Evolutionary conservation across 2,888 invertebrate species (phyloP).

Genomic region (Pachydiplax longipennis): DNA sequence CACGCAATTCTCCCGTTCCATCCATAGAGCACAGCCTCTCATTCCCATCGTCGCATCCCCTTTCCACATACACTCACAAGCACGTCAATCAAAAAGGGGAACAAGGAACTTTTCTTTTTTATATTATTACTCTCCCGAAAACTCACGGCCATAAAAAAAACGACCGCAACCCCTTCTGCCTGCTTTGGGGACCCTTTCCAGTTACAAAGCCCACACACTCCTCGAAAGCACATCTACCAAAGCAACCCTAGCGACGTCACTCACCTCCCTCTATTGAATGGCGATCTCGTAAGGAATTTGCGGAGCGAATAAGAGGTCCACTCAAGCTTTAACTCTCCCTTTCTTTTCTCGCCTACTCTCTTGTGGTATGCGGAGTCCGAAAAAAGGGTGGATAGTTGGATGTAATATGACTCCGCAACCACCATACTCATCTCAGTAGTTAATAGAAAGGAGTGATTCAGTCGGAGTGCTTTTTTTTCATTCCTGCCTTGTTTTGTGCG

Average conservation of each 20-base stretch:
- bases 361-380: neutral
- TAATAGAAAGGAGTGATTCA: neutral
- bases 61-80: neutral
- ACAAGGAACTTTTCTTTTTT: conserved; percentile 5
- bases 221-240: neutral
- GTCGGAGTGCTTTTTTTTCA: neutral
- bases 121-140: neutral
- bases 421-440: neutral
- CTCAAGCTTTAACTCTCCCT: neutral
- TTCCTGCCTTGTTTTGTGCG: neutral
- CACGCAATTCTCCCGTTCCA: conserved; percentile 12
- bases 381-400: neutral
- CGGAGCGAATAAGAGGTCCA: neutral
- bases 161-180: neutral
- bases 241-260: neutral
- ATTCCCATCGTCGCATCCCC: neutral
- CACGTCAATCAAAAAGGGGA: conserved; percentile 24
- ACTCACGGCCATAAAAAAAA: neutral
- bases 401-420: conserved; percentile 29
- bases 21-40: neutral
- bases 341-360: neutral
- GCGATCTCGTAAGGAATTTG: conserved; percentile 2
- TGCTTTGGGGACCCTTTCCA: neutral
- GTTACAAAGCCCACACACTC: neutral
- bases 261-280: neutral